Evolutionary conservation across 2,797 vertebrate genomes (phyloP), one percentile per base, ranked within the genome.

Genomic region (Pempheris klunzingeri): DNA sequence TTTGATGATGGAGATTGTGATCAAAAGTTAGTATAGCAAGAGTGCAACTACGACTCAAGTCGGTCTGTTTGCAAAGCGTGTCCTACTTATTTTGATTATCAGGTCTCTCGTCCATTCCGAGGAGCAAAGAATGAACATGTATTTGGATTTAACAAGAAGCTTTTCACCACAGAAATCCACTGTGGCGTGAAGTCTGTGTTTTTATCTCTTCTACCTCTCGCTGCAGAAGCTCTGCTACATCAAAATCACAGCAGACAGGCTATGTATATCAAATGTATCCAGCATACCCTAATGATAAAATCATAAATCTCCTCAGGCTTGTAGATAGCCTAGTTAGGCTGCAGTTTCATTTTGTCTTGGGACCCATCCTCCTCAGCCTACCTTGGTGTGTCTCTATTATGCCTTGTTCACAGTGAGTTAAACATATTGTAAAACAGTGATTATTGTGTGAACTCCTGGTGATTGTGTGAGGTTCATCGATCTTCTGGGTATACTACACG

Each of bases 311-410:
- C 85, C 82, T 65, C 71, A 28, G 87, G 87, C 77, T 82, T 77
- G 36, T 74, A 82, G 69, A 87, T 85, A 88, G 88, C 82, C 79
- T 86, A 87, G 88, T 88, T 86, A 88, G 61, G 46, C 84, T 73
- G 68, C 78, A 67, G 81, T 78, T 87, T 78, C 44, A 80, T 80
- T 74, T 72, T 65, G 80, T 88, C 78, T 82, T 49, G 72, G 81
- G 83, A 88, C 54, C 10, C 62, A 49, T 87, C 72, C 38, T 82
- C 66, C 68, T 82, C 71, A 76, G 69, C 72, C 60, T 67, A 72
- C 79, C 76, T 80, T 61, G 11, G 70, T 1, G 10, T 43, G 17
- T 82, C 36, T 81, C 52, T 64, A 39, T 82, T 76, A 62, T 32
- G 53, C 61, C 70, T 85, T 83, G 70, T 85, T 91, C 79, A 55